Percentiles rank a stretch among this genome's conserved stretches.
Conservation (phyloP, 2,888 invertebrate species). For the Phengaris alcon region DNA sequence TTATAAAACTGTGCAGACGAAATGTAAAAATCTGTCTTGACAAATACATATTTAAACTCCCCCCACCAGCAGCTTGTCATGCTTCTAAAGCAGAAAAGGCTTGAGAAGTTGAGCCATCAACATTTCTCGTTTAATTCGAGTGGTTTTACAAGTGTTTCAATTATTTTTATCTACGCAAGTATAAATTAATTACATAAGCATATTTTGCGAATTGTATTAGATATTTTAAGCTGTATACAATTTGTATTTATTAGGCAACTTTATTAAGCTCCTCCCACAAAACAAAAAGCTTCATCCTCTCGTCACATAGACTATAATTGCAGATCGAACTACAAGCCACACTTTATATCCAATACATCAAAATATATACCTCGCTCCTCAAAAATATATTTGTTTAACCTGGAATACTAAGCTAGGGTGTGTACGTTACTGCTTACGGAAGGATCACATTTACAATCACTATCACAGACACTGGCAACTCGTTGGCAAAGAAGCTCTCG, state of each 20-base stretch:
- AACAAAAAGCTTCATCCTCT: constrained; percentile 6
- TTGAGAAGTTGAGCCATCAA: neutral
- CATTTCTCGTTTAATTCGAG: constrained; percentile 7
- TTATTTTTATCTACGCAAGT: constrained; percentile 9
- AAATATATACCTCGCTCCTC: constrained; percentile 61
- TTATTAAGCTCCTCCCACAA: constrained; percentile 25
- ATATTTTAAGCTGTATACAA: constrained; percentile 17
- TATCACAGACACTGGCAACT: constrained; percentile 41
- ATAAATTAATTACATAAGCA: constrained; percentile 18
- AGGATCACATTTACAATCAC: constrained; percentile 45
- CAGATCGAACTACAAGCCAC: constrained; percentile 60
- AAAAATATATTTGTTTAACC: constrained; percentile 45
- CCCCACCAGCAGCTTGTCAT: constrained; percentile 4
- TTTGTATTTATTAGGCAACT: constrained; percentile 23
- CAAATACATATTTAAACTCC: neutral
- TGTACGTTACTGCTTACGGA: constrained; percentile 45
- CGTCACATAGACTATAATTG: constrained; percentile 13
- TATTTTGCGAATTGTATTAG: neutral
- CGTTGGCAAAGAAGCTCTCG: constrained; percentile 49
- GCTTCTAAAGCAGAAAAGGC: constrained; percentile 1
- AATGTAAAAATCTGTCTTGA: neutral
- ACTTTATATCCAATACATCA: constrained; percentile 73
- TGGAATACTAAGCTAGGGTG: constrained; percentile 60
- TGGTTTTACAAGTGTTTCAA: neutral
- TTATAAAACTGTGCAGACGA: neutral